Conservation (phyloP, 2,113 vertebrate species). For the Polypterus bichir region DNA sequence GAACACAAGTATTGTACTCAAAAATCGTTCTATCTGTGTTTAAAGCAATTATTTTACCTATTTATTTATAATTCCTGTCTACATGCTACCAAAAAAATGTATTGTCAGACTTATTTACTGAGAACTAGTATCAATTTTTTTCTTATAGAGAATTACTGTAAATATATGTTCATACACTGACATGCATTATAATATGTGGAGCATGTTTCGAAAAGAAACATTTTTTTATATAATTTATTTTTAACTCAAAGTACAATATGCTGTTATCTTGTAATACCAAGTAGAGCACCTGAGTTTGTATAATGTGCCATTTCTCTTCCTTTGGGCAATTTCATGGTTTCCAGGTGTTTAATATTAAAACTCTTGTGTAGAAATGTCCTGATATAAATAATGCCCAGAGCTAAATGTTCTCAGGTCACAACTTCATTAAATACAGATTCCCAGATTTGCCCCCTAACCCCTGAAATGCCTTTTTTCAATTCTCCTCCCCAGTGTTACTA, state of each 20-base stretch:
- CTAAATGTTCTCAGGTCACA: slow-evolving; percentile 35
- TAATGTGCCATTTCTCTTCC: slow-evolving; percentile 25
- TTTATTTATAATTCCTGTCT: too few species aligned
- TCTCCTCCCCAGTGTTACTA: slow-evolving; percentile 26
- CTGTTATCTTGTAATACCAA: slow-evolving; percentile 22
- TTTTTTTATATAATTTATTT: slow-evolving; percentile 32
- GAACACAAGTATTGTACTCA: too few species aligned
- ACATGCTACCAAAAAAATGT: too few species aligned
- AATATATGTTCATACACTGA: too few species aligned
- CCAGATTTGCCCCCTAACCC: slow-evolving; percentile 25
- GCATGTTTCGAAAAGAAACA: slow-evolving; percentile 28
- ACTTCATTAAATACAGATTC: slow-evolving; percentile 40
- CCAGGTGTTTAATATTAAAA: slow-evolving; percentile 45
- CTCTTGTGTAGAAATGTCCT: slow-evolving; percentile 28
- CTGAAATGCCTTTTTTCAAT: slow-evolving; percentile 29
- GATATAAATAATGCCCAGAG: slow-evolving; percentile 30
- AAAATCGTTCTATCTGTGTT: too few species aligned
- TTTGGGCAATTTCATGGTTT: slow-evolving; percentile 33
- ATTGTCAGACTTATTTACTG: too few species aligned
- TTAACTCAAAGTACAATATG: slow-evolving; percentile 22
- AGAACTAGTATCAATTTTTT: too few species aligned
- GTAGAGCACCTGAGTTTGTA: slow-evolving; percentile 23
- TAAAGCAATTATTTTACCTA: too few species aligned
- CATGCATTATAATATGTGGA: slow-evolving; percentile 1
- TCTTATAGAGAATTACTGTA: too few species aligned